phyloP scores from a whole-genome alignment of 2,113 vertebrate genomes.

The Rhipidura dahli region DNA sequence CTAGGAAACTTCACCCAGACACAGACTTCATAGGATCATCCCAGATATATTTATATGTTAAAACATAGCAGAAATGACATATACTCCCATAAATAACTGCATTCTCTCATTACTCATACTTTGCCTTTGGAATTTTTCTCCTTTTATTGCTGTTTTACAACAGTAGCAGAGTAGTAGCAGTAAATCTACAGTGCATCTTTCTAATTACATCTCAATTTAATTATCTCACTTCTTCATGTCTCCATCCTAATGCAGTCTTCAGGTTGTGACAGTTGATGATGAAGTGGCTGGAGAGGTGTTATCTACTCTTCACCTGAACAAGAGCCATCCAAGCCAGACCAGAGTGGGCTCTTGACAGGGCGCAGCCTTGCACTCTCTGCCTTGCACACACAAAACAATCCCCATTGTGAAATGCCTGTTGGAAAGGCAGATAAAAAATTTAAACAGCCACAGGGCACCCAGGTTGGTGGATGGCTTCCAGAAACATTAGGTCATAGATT shows the following conservation, averaged over 20 bases:
- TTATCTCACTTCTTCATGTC: background rate
- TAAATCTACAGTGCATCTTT: background rate
- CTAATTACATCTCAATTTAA: background rate
- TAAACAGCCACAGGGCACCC: conserved; percentile 66
- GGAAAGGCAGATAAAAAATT: conserved; percentile 48
- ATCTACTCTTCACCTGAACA: background rate
- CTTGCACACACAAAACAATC: conserved; percentile 16
- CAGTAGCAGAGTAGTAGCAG: background rate
- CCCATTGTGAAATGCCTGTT: conserved; percentile 60
- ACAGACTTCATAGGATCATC: background rate
- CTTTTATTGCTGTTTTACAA: background rate
- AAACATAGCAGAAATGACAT: background rate
- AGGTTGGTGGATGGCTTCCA: conserved; percentile 60
- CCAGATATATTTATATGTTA: background rate
- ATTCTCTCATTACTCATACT: conserved; percentile 1
- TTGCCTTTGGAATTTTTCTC: background rate
- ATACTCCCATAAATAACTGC: background rate
- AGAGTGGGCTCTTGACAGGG: background rate
- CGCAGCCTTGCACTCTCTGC: background rate
- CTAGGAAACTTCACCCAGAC: background rate
- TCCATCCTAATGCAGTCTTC: conserved; percentile 13
- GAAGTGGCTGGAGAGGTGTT: background rate
- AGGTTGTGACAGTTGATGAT: background rate
- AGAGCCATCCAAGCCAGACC: background rate
- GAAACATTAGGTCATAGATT: conserved; percentile 70